Evolutionary conservation across 1,140 invertebrate genomes (phyloP), one percentile per base, ranked within the genome.

Genomic region (Atta texana): DNA sequence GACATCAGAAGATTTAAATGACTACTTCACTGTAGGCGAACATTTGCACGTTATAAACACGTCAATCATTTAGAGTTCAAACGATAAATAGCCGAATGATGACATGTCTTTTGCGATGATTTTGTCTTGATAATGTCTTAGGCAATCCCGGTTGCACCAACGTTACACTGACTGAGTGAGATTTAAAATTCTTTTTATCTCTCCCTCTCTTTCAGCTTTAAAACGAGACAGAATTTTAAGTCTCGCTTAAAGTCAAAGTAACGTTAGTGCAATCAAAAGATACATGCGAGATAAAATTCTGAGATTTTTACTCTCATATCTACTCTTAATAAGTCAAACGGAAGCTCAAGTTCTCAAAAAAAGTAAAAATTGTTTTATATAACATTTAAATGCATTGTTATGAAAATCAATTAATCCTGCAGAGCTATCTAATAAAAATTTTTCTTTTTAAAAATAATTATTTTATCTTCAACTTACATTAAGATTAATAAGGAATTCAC

Each of bases 51-150:
- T 66, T 77, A 88, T 91, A 91, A 91, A 91, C 88, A 91, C 44
- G 90, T 91, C 90, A 91, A 91, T 91, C 90, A 89, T 77, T 14
- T 71, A 49, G 64, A 78, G 72, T 61, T 59, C 24, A 72, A 66
- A 72, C 39, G 39, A 82, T n/a, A n/a, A 61, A 72, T 31, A 68
- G 55, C 80, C 53, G 31, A 84, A 76, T 10, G 34, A 74, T 72
- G 57, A 71, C 81, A 64, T 7, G 55, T 69, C 76, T 80, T 34
- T 51, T 71, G 24, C 24, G 77, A 66, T 64, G 24, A 64, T 64
- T 61, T 34, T 12, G 44, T 64, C 55, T 34, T 12, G 44, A 24
- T 57, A 57, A 69, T 81, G 34, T 81, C 31, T 59, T 5, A 49
- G 31, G 34, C 24, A 24, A 24, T 24, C 0, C 7, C 34, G 34